Evolutionary conservation across 2,797 vertebrate species (phyloP).

Genomic region (Poecilia picta): DNA sequence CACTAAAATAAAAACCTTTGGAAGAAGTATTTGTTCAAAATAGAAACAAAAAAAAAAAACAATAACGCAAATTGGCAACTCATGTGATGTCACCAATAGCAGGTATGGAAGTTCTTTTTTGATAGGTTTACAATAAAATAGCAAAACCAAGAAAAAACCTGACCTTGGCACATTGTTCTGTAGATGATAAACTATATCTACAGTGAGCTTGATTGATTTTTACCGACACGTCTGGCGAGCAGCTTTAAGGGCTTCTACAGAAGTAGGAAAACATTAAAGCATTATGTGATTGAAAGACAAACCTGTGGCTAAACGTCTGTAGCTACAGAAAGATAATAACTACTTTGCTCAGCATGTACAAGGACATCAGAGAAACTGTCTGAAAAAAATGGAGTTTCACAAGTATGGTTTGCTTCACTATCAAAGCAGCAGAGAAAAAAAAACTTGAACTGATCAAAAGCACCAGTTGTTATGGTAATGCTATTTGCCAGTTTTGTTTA

Average conservation of each 20-base stretch:
- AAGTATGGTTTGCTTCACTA: slow-evolving; percentile 7
- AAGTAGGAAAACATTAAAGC: background rate
- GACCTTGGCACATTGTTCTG: background rate
- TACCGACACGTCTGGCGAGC: background rate
- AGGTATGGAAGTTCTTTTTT: background rate
- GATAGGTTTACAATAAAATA: background rate
- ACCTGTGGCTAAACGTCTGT: background rate
- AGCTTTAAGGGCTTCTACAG: background rate
- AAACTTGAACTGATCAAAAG: background rate
- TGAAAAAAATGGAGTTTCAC: slow-evolving; percentile 6
- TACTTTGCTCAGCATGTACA: slow-evolving; percentile 13
- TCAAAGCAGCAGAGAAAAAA: slow-evolving; percentile 8
- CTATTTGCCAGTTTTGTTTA: background rate
- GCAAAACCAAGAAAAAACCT: background rate
- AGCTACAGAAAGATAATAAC: background rate
- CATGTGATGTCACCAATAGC: background rate
- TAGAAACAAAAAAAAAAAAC: background rate
- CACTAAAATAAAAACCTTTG: no score
- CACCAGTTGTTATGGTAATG: background rate
- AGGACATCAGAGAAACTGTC: slow-evolving; percentile 31
- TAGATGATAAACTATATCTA: background rate
- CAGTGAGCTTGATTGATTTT: background rate
- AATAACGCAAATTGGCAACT: background rate
- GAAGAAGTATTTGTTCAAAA: no score
- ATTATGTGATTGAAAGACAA: background rate